Conservation (phyloP, 2,113 vertebrate genomes). For the Phrynocephalus versicolor region DNA sequence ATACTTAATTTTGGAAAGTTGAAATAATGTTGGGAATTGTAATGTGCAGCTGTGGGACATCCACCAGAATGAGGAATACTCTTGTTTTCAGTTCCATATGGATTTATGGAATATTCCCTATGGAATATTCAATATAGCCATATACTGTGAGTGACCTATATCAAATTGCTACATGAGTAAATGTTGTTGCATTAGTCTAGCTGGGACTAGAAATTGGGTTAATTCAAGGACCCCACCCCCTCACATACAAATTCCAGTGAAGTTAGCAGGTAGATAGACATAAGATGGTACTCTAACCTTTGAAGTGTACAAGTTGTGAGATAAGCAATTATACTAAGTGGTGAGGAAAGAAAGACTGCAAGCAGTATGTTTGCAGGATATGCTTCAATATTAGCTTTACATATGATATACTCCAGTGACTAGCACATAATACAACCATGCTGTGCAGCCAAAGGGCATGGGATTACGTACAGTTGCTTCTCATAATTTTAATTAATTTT, state of each 20-base stretch:
- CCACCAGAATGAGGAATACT: background rate
- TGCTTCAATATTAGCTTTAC: background rate
- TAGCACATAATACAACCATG: background rate
- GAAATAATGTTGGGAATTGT: background rate
- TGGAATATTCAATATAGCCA: too few species aligned
- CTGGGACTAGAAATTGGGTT: too few species aligned
- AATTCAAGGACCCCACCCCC: background rate
- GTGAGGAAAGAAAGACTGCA: background rate
- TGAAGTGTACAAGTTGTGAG: background rate
- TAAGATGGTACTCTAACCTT: background rate
- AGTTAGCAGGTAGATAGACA: background rate
- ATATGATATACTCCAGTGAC: background rate
- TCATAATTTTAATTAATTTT: background rate
- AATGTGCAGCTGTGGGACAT: background rate
- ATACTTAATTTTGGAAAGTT: background rate
- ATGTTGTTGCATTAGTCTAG: too few species aligned
- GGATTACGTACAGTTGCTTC: background rate
- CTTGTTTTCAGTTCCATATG: background rate
- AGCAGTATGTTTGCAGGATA: background rate
- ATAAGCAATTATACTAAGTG: background rate
- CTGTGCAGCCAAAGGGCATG: background rate
- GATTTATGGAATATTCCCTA: background rate
- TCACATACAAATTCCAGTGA: background rate
- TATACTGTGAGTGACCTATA: too few species aligned
- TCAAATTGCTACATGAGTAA: too few species aligned